Base-by-base conservation (phyloP, 1,140 invertebrate genomes). In the Sipha flava region DNA sequence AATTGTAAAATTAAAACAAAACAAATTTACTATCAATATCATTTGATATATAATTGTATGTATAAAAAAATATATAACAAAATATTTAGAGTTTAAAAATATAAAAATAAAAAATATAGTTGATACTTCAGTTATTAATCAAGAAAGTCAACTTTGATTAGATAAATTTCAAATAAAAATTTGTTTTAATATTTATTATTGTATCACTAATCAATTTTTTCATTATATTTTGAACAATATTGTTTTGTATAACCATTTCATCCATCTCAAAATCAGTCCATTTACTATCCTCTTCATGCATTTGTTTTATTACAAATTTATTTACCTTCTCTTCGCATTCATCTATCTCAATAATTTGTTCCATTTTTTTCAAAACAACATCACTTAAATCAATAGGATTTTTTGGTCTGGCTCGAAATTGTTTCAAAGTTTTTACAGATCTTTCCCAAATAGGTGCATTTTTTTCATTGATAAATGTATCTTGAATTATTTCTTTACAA, bases 191-290 rank as follows among this genome's bases (percentile, higher is more conserved):
- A 57, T 59, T 77, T 77, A 4, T n/a, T 29, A 77, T 26, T 1
- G 73, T 59, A 59, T 77, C 52, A 26, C 12, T 43, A 59, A 77
- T 43, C 21, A 77, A 57, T 77, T 77, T 77, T 16, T 77, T 43
- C 73, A 77, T 59, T 5, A 77, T 43, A 57, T n/a, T 77, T 40
- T 59, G 52, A 43, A 77, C 49, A 40, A 77, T 54, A 26, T 57
- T 21, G n/a, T 77, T 57, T 77, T 43, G 49, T 59, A 77, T 23
- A 16, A 59, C 52, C 23, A 77, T 26, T 59, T 59, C 52, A 3
- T 77, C 73, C 34, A 40, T 57, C 59, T 57, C 16, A 59, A 77
- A 59, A 40, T 77, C 49, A 16, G 34, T 59, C 73, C 52, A 77
- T 40, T 59, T 59, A 47, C 52, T 77, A 12, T 40, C 23, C 29